Base-by-base conservation (phyloP, 1,140 invertebrate species). In the Venturia canescens region DNA sequence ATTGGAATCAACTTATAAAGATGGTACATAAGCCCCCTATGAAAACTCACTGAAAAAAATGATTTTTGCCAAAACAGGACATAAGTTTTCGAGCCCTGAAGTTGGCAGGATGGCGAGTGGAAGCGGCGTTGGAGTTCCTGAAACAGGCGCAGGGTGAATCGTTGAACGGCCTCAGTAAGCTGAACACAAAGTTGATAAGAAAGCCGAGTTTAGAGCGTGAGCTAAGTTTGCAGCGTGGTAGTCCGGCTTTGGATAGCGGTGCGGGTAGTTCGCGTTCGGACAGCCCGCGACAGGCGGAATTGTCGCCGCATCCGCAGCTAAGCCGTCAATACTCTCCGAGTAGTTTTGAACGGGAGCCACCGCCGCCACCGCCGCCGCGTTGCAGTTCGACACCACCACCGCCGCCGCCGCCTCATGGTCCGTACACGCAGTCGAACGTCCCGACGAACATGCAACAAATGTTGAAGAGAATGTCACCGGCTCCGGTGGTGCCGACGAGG, bases 231-330 rank as follows among this genome's bases (percentile, higher is more conserved):
- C 95, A 96, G 74, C 93, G 96, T 75, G 95, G 96, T 11, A 97
- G 96, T 90, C 97, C 97, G 0, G 97, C 96, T 0, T 92, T 97
- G 60, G 97, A 98, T 83, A 97, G 96, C 63, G 96, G 96, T 9
- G 96, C 96, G 18, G 96, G 96, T 21, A 97, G 96, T 88, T 97
- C 97, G 13, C 93, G 97, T 29, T 98, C 97, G 0, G 97, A 98
- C 87, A 97, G 96, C 91, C 97, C 97, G 0, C 93, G 96, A n/a
- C 78, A 91, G 26, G 86, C 89, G 0, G 90, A 91, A 63, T 83
- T 91, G 6, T 88, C 89, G 82, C 94, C 96, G 80, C 93, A 94
- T 86, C 90, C 89, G 23, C 93, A 94, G 38, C 86, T 94, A 74
- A 91, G 90, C 87, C 83, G 93, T 71, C 87, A 94, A 88, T 91